phyloP scores from a whole-genome alignment of 2,888 invertebrate species.

The Lasioglossum oenotherae region DNA sequence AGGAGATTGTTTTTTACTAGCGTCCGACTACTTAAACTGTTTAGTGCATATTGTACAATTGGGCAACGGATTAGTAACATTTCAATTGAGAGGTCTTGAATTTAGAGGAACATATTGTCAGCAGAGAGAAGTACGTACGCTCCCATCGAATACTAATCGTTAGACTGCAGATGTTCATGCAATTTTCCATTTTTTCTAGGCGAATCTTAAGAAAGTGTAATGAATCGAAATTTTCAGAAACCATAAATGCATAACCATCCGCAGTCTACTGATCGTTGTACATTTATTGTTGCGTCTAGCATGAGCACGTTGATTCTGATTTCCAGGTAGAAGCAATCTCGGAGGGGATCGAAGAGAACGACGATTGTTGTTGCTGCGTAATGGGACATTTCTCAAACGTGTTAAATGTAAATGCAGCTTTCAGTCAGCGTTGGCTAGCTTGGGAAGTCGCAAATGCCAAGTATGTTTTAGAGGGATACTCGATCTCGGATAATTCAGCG shows the following conservation, averaged over 20 bases:
- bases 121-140: slow-evolving; percentile 90
- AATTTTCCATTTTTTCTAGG: no score
- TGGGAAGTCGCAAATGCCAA: slow-evolving; percentile 99
- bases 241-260: no score
- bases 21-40: slow-evolving; percentile 99
- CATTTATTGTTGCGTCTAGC: not conserved
- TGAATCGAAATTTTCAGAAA: no score
- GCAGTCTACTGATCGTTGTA: not conserved
- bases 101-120: slow-evolving; percentile 99
- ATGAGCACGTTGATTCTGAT: not conserved
- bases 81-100: slow-evolving; percentile 98
- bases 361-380: slow-evolving; percentile 97
- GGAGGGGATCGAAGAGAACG: slow-evolving; percentile 98
- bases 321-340: slow-evolving; percentile 96
- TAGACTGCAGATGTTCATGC: no score
- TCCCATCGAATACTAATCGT: not conserved
- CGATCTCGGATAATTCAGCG: slow-evolving; percentile 98
- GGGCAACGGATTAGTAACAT: slow-evolving; percentile 99
- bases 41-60: slow-evolving; percentile 98
- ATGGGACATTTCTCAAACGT: slow-evolving; percentile 95
- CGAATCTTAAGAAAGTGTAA: no score
- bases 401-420: slow-evolving; percentile 98
- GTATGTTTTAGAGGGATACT: slow-evolving; percentile 99
- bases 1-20: slow-evolving; percentile 99
- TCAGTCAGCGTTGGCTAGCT: slow-evolving; percentile 98